Percentiles rank a stretch among this genome's conserved stretches.
phyloP scores from a whole-genome alignment of 2,888 invertebrate genomes.

The Callosobruchus maculatus region DNA sequence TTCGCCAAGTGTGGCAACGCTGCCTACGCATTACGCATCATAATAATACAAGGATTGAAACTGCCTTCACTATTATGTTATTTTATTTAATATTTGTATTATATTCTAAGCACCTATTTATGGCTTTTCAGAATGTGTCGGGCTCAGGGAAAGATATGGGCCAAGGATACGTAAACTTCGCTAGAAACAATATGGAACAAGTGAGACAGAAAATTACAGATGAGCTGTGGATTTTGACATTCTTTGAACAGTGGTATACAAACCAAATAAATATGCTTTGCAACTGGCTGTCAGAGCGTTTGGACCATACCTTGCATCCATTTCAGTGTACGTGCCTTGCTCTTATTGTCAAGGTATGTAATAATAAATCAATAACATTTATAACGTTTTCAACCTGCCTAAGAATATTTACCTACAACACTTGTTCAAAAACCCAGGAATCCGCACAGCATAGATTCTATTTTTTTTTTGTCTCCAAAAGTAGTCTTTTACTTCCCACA shows the following conservation, averaged over 20 bases:
- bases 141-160: constrained; percentile 96
- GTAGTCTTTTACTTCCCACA: too few relatives aligned
- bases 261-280: constrained; percentile 91
- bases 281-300: constrained; percentile 89
- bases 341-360: constrained; percentile 83
- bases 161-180: constrained; percentile 96
- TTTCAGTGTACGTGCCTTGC: constrained; percentile 97
- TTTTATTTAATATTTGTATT: too few relatives aligned
- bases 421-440: too few relatives aligned
- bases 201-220: constrained; percentile 93
- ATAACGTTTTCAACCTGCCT: too few relatives aligned
- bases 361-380: not conserved
- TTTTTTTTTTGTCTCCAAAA: too few relatives aligned
- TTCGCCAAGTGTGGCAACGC: too few relatives aligned
- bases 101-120: too few relatives aligned
- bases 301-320: constrained; percentile 90
- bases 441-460: too few relatives aligned
- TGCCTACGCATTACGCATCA: too few relatives aligned
- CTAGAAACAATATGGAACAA: constrained; percentile 96
- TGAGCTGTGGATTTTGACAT: constrained; percentile 77
- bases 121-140: constrained; percentile 75
- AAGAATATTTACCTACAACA: too few relatives aligned
- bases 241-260: constrained; percentile 78
- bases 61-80: too few relatives aligned
- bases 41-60: too few relatives aligned